A percentile compares a stretch with the other conserved stretches of the same genome.
Conservation (phyloP, 2,113 vertebrate genomes). For the Strigops habroptila region DNA sequence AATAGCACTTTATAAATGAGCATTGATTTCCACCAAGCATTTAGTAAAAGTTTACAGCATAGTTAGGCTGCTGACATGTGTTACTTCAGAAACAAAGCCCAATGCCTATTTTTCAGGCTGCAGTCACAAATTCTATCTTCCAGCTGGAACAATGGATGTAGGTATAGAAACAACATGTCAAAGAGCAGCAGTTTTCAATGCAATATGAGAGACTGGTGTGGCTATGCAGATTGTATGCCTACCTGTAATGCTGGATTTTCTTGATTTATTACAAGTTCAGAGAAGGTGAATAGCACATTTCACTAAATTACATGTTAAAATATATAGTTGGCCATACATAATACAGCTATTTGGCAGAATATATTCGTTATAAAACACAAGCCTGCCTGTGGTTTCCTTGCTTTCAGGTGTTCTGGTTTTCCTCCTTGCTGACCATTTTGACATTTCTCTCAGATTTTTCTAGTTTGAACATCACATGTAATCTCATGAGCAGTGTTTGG, state of each 20-base stretch:
- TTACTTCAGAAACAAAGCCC: not conserved
- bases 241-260: not conserved
- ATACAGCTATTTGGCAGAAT: not conserved
- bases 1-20: not conserved
- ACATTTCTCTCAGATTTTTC: not conserved
- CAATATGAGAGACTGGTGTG: not conserved
- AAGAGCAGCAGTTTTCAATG: not conserved
- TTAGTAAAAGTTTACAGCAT: not conserved
- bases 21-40: not conserved
- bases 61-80: not conserved
- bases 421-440: not conserved
- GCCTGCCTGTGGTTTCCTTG: not conserved
- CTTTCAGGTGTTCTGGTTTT: conserved; percentile 8
- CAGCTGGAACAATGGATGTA: not conserved
- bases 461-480: not conserved
- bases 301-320: not conserved
- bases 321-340: not conserved
- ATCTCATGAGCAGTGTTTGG: not conserved
- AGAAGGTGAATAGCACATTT: not conserved
- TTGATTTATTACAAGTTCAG: not conserved
- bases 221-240: not conserved
- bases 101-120: not conserved
- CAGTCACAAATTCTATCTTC: not conserved
- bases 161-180: not conserved
- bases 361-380: conserved; percentile 14